Conservation (phyloP, 1,140 invertebrate species). For the Trinorchestia longiramus region DNA sequence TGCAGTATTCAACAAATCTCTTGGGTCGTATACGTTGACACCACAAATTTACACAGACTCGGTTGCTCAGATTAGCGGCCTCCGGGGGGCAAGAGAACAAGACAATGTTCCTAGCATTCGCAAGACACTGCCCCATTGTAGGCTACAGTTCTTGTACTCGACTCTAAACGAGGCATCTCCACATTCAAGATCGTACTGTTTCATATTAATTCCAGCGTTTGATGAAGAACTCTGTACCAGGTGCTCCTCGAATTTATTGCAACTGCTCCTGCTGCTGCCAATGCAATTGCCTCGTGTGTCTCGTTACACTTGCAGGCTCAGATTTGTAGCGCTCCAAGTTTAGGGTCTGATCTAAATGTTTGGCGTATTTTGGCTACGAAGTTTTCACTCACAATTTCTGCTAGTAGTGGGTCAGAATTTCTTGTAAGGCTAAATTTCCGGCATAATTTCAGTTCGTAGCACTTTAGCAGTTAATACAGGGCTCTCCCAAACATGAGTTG, state of each 20-base stretch:
- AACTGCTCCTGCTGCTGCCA: slow-evolving; percentile 24
- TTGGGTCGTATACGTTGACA: slow-evolving; percentile 45
- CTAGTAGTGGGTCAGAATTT: background rate
- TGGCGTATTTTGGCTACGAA: background rate
- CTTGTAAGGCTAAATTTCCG: background rate
- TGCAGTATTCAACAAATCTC: slow-evolving; percentile 52
- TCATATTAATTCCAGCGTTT: slow-evolving; percentile 47
- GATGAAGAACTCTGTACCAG: slow-evolving; percentile 34
- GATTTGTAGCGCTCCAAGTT: background rate
- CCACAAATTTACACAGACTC: slow-evolving; percentile 42
- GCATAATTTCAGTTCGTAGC: background rate
- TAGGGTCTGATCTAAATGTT: background rate
- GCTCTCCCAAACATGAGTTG: too few relatives aligned
- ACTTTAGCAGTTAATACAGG: background rate
- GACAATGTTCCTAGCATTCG: slow-evolving; percentile 16
- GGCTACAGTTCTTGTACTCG: slow-evolving; percentile 1
- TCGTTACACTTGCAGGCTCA: background rate
- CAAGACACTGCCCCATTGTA: background rate
- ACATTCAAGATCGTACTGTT: slow-evolving; percentile 37
- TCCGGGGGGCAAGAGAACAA: background rate
- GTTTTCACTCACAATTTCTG: background rate
- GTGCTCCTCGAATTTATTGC: slow-evolving; percentile 31
- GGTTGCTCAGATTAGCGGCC: slow-evolving; percentile 30
- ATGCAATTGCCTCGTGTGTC: slow-evolving; percentile 28
- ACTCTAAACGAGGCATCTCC: slow-evolving; percentile 11